These are phyloP conservation scores for Diplazon laetatorius DNA, from an alignment of 2,888 invertebrate species.

Conservation along the genomic window DNA sequence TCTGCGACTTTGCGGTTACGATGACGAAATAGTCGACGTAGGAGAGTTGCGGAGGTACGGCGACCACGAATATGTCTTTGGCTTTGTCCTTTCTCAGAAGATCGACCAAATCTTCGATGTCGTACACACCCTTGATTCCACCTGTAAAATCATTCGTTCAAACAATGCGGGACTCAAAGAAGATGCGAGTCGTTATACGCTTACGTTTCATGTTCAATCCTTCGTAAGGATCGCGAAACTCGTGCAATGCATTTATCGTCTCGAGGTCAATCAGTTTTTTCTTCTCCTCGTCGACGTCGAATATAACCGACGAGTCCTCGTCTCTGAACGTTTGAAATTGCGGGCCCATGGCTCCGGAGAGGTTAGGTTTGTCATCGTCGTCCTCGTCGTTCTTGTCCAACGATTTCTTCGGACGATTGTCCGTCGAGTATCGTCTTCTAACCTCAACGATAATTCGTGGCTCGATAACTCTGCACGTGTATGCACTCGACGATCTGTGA, in stretches of 20 bases:
- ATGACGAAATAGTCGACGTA: slow-evolving; percentile 95
- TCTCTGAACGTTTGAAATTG: slow-evolving; percentile 90
- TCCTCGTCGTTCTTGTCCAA: slow-evolving; percentile 48
- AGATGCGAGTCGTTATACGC: slow-evolving; percentile 65
- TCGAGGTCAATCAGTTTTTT: slow-evolving; percentile 76
- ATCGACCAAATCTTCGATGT: slow-evolving; percentile 92
- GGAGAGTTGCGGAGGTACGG: slow-evolving; percentile 88
- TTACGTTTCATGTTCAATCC: slow-evolving; percentile 86
- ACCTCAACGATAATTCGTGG: slow-evolving; percentile 62
- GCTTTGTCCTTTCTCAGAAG: slow-evolving; percentile 91
- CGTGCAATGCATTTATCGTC: slow-evolving; percentile 77
- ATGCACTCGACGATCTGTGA: slow-evolving; percentile 54
- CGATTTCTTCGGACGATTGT: slow-evolving; percentile 45
- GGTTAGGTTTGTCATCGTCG: slow-evolving; percentile 62
- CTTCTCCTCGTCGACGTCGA: slow-evolving; percentile 89
- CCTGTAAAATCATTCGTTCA: slow-evolving; percentile 84
- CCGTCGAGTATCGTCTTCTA: slow-evolving; percentile 62
- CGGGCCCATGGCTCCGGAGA: slow-evolving; percentile 82
- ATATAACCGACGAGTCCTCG: slow-evolving; percentile 87
- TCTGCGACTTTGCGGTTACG: slow-evolving; percentile 88
- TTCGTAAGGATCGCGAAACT: slow-evolving; percentile 85
- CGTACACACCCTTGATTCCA: slow-evolving; percentile 93
- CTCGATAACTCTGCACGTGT: slow-evolving; percentile 65
- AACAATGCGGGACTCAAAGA: neutral
- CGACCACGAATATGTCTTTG: slow-evolving; percentile 91